These are phyloP conservation scores for Parascotia fuliginaria DNA, from an alignment of 2,888 invertebrate genomes.

Conservation along the genomic window DNA sequence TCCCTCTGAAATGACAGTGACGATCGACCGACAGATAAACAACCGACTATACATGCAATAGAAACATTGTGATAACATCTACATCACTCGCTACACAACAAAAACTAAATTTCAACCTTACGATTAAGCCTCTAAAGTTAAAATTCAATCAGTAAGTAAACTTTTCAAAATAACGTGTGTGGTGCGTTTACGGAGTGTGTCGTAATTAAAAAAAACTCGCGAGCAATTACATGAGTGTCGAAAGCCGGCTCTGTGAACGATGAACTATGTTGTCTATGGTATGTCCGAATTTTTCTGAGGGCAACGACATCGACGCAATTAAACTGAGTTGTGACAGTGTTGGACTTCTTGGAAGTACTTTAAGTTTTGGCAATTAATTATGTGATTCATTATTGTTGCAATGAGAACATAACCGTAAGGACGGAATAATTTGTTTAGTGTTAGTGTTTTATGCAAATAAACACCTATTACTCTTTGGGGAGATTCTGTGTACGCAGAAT, in stretches of 20 bases:
- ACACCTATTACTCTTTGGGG: too few species aligned
- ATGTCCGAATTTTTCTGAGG: slow-evolving; percentile 55
- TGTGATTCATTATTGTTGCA: too few species aligned
- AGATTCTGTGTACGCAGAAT: too few species aligned
- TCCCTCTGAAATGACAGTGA: slow-evolving; percentile 47
- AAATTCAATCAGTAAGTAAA: slow-evolving; percentile 1
- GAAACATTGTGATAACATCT: slow-evolving; percentile 54
- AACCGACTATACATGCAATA: slow-evolving; percentile 49
- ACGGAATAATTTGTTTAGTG: too few species aligned
- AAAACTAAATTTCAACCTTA: slow-evolving; percentile 16
- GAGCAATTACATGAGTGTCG: slow-evolving; percentile 46
- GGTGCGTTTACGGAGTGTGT: slow-evolving; percentile 53
- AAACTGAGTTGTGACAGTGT: slow-evolving; percentile 13
- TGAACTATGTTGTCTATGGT: slow-evolving; percentile 46
- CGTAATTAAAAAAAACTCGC: slow-evolving; percentile 59
- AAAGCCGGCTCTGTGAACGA: slow-evolving; percentile 50
- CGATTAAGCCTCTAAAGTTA: fast-evolving
- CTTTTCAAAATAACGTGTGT: slow-evolving; percentile 43
- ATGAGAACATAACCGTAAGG: too few species aligned
- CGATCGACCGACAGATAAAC: slow-evolving; percentile 53
- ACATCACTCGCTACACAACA: slow-evolving; percentile 23
- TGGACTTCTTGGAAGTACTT: neutral
- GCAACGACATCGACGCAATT: slow-evolving; percentile 41
- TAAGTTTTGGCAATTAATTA: neutral
- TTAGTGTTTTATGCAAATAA: too few species aligned